A percentile compares a stretch with the other conserved stretches of the same genome.
Evolutionary conservation across 2,113 vertebrate species (phyloP).

Genomic region (Sturnira hondurensis): DNA sequence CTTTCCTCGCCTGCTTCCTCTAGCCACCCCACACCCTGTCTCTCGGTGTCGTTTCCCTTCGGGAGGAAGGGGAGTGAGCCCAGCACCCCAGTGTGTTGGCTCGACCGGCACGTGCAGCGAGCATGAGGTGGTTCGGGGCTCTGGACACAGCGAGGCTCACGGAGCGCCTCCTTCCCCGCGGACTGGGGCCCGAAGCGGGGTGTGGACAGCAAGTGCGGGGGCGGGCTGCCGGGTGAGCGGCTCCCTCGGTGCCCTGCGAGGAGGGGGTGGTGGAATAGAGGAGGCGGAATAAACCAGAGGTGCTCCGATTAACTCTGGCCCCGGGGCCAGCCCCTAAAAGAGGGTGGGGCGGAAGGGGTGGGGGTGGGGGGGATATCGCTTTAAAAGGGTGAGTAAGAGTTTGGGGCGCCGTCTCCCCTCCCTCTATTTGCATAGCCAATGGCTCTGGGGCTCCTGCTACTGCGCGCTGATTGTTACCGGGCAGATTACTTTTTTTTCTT

Average conservation of each 20-base stretch:
- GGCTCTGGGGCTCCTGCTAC: conserved; percentile 86
- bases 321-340: conserved; percentile 46
- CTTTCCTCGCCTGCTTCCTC: conserved; percentile 39
- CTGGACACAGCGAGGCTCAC: background rate
- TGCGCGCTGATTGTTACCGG: conserved; percentile 94
- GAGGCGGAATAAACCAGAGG: conserved; percentile 10
- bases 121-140: conserved; percentile 10
- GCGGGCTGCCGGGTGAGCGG: background rate
- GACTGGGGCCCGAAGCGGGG: conserved; percentile 6
- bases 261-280: background rate
- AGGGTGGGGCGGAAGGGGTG: conserved; percentile 65
- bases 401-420: conserved; percentile 85
- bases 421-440: conserved; percentile 95
- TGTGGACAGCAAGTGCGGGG: background rate
- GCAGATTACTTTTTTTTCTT: conserved; percentile 87
- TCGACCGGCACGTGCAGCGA: conserved; percentile 54
- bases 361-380: conserved; percentile 75
- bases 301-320: background rate
- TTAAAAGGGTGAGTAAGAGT: conserved; percentile 81
- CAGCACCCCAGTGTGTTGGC: background rate
- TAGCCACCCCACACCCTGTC: background rate
- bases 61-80: background rate
- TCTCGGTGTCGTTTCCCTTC: background rate
- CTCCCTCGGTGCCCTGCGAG: background rate
- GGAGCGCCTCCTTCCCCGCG: background rate